Conservation (phyloP, 2,888 invertebrate species). For the Laothoe populi region DNA sequence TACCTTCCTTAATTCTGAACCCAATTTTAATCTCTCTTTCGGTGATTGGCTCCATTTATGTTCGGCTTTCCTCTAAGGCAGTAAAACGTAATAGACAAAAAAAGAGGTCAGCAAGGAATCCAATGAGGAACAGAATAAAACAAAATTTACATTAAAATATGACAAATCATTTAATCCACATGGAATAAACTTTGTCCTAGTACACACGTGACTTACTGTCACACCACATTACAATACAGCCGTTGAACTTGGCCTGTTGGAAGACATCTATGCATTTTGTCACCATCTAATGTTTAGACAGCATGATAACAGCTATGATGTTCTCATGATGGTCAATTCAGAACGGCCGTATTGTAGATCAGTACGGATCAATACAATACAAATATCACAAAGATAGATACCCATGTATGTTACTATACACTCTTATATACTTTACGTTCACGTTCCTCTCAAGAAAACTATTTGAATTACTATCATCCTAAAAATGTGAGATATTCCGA, state of each 20-base stretch:
- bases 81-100: conserved; percentile 34
- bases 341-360: not conserved
- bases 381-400: conserved; percentile 68
- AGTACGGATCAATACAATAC: conserved; percentile 48
- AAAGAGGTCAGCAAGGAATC: not conserved
- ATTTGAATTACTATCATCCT: not conserved
- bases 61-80: too few relatives aligned
- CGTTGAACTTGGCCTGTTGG: not conserved
- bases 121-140: conserved; percentile 45
- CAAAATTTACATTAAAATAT: conserved; percentile 64
- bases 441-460: not conserved
- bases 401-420: conserved; percentile 43
- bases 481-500: too few relatives aligned
- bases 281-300: not conserved
- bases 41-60: too few relatives aligned
- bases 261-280: not conserved
- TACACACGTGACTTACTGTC: conserved; percentile 23
- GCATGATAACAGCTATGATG: too few relatives aligned
- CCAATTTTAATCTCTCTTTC: too few relatives aligned
- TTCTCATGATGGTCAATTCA: not conserved
- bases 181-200: conserved; percentile 47
- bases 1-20: too few relatives aligned
- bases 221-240: conserved; percentile 41
- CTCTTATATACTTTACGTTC: conserved; percentile 17
- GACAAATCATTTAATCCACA: conserved; percentile 69